Evolutionary conservation across 2,888 invertebrate species (phyloP), one percentile per base, ranked within the genome.

Genomic region (Microchrysa polita): DNA sequence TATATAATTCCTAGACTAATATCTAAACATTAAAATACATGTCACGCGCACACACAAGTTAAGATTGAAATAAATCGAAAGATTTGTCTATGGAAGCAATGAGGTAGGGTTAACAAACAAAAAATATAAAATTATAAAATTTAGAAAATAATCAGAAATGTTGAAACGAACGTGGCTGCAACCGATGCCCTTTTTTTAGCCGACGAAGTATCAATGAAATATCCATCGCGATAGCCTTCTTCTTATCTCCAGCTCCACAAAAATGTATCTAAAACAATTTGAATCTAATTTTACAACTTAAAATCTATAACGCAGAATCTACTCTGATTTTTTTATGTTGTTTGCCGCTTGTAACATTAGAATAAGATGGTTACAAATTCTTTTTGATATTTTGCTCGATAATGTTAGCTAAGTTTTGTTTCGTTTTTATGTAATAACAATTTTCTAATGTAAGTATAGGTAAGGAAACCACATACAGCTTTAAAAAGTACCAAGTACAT

Each of bases 1-100:
- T 48, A n/a, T 48, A 5, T 48, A n/a, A 48, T 34, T 34, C 27
- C 27, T 34, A 34, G 27, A 34, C 27, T 34, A n/a, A n/a, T 48
- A 48, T 48, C 48, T 48, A 48, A n/a, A 48, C 48, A n/a, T 48
- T 48, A 10, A 48, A 12, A 48, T 18, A 48, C 20, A 22, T n/a
- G n/a, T n/a, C 44, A 65, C 65, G 44, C 65, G 22, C 65, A 65
- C 44, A 65, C 65, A 65, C 65, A 48, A 14, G 4, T 48, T 44
- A 23, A n/a, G 2, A 20, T n/a, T 34, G n/a, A 34, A 20, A 48
- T 20, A 18, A n/a, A 34, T 34, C 27, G 27, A 34, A 34, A 34
- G 7, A n/a, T n/a, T 34, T 5, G 0, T 65, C 65, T 65, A 65
- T 44, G 14, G 44, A 65, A 65, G 65, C 65, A 5, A 48, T 40